Evolutionary conservation across 2,113 vertebrate genomes (phyloP).

Genomic region (Bungarus multicinctus): DNA sequence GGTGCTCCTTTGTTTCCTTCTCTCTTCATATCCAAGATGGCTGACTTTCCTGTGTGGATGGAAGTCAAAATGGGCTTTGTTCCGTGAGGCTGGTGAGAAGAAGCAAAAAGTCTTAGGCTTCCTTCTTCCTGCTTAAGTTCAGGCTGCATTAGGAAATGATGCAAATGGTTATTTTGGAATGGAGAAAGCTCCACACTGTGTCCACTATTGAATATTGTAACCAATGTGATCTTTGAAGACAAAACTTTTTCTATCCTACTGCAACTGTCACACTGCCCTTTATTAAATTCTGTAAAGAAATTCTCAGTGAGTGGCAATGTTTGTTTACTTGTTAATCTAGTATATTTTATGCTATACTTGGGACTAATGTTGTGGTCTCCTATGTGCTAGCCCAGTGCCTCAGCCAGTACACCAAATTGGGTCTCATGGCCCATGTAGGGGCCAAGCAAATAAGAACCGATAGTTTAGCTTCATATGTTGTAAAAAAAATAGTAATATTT

Average conservation of each 20-base stretch:
- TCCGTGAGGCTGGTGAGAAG: not conserved
- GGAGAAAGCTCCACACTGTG: not conserved
- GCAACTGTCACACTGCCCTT: not conserved
- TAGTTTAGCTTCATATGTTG: not conserved
- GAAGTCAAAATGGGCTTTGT: not conserved
- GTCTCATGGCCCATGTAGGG: not conserved
- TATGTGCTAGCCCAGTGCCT: not conserved
- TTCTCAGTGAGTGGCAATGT: not conserved
- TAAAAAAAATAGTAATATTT: not conserved
- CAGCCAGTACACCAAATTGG: not conserved
- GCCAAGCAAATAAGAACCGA: not conserved
- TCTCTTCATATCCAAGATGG: not conserved
- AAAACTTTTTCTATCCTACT: not conserved
- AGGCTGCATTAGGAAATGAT: not conserved
- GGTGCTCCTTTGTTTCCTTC: not conserved
- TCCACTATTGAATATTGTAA: not conserved
- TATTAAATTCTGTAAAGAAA: not conserved
- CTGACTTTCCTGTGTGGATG: not conserved
- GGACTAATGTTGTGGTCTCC: not conserved
- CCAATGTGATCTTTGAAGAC: not conserved
- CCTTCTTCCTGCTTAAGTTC: not conserved
- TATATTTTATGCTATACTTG: not conserved
- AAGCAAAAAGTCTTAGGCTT: not conserved
- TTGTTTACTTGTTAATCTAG: not conserved
- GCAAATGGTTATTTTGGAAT: not conserved